Evolutionary conservation across 2,113 vertebrate species (phyloP).

Genomic region (Nycticorax nycticorax): DNA sequence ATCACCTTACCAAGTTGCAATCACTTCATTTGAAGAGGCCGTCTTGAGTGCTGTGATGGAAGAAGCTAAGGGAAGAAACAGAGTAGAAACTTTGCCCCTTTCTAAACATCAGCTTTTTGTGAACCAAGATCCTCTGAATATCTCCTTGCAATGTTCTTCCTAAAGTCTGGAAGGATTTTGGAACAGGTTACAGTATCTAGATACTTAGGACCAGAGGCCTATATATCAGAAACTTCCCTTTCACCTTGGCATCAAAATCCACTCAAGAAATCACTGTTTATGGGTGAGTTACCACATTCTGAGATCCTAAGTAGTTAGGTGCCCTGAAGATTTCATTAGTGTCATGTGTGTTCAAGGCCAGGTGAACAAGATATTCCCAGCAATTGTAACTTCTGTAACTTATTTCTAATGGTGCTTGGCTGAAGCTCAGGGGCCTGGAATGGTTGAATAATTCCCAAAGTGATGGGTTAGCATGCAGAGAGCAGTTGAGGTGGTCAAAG

Average conservation of each 20-base stretch:
- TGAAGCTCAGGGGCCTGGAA: background rate
- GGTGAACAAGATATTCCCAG: background rate
- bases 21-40: background rate
- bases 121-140: background rate
- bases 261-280: background rate
- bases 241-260: background rate
- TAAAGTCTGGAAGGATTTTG: background rate
- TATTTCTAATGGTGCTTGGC: background rate
- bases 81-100: background rate
- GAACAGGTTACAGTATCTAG: background rate
- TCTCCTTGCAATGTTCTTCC: background rate
- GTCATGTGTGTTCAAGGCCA: background rate
- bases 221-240: background rate
- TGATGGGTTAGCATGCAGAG: background rate
- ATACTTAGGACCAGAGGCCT: background rate
- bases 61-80: background rate
- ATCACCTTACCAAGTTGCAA: background rate
- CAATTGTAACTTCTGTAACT: background rate
- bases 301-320: background rate
- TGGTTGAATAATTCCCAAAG: background rate
- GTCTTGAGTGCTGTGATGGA: background rate
- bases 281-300: accelerated
- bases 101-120: background rate
- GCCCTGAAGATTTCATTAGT: background rate
- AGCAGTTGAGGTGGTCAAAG: background rate